These are phyloP conservation scores for Fistularia tabacaria DNA, from an alignment of 2,797 vertebrate genomes.

Conservation along the genomic window DNA sequence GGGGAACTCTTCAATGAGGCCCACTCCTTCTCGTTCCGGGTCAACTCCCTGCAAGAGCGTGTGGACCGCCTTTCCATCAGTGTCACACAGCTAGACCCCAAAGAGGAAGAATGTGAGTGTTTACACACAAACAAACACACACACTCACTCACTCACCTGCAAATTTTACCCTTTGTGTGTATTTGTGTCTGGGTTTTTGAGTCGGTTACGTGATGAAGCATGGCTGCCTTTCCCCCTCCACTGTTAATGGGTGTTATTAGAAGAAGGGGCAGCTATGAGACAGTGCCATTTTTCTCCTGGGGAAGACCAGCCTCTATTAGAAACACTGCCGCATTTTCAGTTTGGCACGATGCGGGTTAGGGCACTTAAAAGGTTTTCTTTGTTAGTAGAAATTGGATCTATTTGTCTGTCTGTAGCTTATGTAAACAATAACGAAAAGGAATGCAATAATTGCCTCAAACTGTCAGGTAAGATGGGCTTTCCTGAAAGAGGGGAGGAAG, in stretches of 20 bases:
- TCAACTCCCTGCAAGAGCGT: slow-evolving; percentile 96
- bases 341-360: slow-evolving; percentile 24
- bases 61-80: slow-evolving; percentile 97
- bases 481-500: slow-evolving; percentile 11
- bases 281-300: slow-evolving; percentile 35
- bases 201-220: slow-evolving; percentile 5
- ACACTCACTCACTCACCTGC: slow-evolving; percentile 9
- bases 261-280: slow-evolving; percentile 30
- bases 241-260: slow-evolving; percentile 40
- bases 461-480: slow-evolving; percentile 41
- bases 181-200: not conserved
- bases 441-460: slow-evolving; percentile 29
- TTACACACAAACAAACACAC: slow-evolving; percentile 5
- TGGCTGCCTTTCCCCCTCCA: not conserved
- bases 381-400: slow-evolving; percentile 37
- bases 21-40: slow-evolving; percentile 96
- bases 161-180: not conserved
- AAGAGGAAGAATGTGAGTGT: slow-evolving; percentile 95
- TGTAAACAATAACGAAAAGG: slow-evolving; percentile 31
- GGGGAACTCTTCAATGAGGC: slow-evolving; percentile 98
- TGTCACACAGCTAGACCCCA: slow-evolving; percentile 96
- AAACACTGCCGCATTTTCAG: slow-evolving; percentile 23
- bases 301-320: slow-evolving; percentile 14
- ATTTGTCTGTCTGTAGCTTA: slow-evolving; percentile 5
- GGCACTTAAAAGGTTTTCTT: slow-evolving; percentile 29